A percentile compares a stretch with the other conserved stretches of the same genome.
phyloP scores from a whole-genome alignment of 2,113 vertebrate species.

The Ciconia maguari region DNA sequence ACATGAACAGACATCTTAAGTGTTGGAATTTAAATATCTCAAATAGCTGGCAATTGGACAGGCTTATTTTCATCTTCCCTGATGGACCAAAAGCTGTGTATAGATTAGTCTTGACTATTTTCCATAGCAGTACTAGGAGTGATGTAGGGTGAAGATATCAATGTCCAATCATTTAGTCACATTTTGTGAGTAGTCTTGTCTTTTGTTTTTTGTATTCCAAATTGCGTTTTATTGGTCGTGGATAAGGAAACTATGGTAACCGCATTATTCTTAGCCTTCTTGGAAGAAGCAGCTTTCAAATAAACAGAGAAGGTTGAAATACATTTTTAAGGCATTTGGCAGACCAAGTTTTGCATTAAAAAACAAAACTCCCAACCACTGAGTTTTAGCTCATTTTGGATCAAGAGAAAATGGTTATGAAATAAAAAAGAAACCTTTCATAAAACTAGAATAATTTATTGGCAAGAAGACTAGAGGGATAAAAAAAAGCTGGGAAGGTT shows the following conservation, averaged over 20 bases:
- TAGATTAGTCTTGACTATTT: not conserved
- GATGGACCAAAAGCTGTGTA: not conserved
- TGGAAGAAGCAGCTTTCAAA: conserved; percentile 27
- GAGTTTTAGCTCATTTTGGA: not conserved
- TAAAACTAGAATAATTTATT: conserved; percentile 9
- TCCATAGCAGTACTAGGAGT: not conserved
- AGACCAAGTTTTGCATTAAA: not conserved
- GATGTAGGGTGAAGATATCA: not conserved
- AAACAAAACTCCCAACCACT: not conserved
- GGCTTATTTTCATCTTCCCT: not conserved
- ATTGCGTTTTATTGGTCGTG: not conserved
- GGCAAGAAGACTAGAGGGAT: not conserved
- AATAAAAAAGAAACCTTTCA: conserved; percentile 46
- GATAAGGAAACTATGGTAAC: conserved; percentile 53
- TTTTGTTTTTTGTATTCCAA: conserved; percentile 4
- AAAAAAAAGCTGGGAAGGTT: conserved; percentile 33
- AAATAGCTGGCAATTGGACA: not conserved
- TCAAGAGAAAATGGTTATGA: not conserved
- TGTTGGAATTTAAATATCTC: not conserved
- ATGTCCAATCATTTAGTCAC: not conserved
- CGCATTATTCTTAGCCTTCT: conserved; percentile 13
- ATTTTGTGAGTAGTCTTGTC: not conserved
- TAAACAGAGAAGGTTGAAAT: conserved; percentile 36
- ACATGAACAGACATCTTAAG: not conserved
- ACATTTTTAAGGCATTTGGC: conserved; percentile 39